phyloP scores from a whole-genome alignment of 2,888 invertebrate genomes.

The Idaea biselata region DNA sequence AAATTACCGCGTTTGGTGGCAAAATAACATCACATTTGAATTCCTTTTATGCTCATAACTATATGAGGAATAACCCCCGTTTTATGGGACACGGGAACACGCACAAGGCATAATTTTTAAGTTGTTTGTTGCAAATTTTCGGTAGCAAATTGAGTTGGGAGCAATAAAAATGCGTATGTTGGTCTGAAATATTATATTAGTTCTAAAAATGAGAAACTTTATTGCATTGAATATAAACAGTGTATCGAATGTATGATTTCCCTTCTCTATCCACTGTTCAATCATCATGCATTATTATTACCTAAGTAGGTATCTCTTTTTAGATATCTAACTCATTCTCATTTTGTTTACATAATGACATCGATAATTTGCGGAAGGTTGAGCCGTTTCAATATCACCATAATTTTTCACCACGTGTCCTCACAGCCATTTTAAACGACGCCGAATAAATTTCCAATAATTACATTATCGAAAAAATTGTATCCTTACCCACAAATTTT shows the following conservation, averaged over 20 bases:
- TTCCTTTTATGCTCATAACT: conserved; percentile 80
- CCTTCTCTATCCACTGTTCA: no score
- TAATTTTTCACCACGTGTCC: conserved; percentile 21
- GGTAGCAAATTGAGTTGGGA: conserved; percentile 25
- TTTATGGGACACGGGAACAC: conserved; percentile 76
- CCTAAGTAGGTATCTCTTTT: no score
- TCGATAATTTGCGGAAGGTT: conserved; percentile 6
- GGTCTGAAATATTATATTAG: conserved; percentile 1
- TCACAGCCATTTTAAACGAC: conserved; percentile 46
- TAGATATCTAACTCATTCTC: no score
- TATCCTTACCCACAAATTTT: conserved; percentile 65
- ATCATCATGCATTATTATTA: no score
- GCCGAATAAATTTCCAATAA: conserved; percentile 77
- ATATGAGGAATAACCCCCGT: conserved; percentile 72
- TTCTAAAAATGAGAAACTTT: background rate
- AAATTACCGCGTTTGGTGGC: conserved; percentile 80
- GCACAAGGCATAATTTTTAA: conserved; percentile 74
- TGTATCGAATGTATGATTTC: no score
- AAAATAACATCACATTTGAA: conserved; percentile 81
- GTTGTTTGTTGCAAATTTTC: conserved; percentile 57
- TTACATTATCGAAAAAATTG: conserved; percentile 73
- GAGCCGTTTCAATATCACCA: conserved; percentile 14
- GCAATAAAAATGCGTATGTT: conserved; percentile 15
- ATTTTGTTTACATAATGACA: background rate
- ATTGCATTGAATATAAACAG: no score